Evolutionary conservation across 2,113 vertebrate species (phyloP), one percentile per base, ranked within the genome.

Genomic region (Arvicanthis niloticus): DNA sequence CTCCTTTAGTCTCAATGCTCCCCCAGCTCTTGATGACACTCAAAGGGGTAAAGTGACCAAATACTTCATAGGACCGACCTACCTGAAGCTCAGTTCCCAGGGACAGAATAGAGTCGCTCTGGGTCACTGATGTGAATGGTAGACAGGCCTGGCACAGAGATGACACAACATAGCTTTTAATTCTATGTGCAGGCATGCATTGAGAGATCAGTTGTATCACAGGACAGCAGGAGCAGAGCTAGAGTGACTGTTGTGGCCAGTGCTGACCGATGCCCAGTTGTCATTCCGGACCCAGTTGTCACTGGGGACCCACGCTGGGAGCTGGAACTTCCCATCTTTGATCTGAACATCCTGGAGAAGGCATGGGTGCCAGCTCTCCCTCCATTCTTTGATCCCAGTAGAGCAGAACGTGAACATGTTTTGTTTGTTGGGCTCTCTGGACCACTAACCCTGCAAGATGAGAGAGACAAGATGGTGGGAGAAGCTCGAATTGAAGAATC

Each of bases 111-210:
- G 24, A 51, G 19, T 58, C 56, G 45, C 17, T 29, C 60, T 7
- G 12, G 34, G 77, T 68, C 56, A 40, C 84, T 70, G 48, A 80
- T 94, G 62, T 42, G 82, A 88, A 15, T 8, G 53, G 51, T 1
- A 67, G 89, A 73, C 51, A 78, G 51, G 22, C 65, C n/a, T 0
- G 40, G 34, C 13, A 7, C 34, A 53, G 34, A 82, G 77, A 40
- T 3, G 16, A 75, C 29, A 68, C 40, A 5, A 0, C 70, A 48
- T 22, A 4, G n/a, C 10, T n/a, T 8, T 60, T 9, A 37, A 19
- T 37, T 5, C 4, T 12, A 6, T 0, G n/a, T 9, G 4, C 0
- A 0, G 1, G 48, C 26, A 19, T 4, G 9, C 2, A 9, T 40
- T 62, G n/a, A 0, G 24, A 31, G 51, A 24, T 6, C 17, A 48